phyloP scores from a whole-genome alignment of 2,888 invertebrate genomes.

The Oscheius sp. region DNA sequence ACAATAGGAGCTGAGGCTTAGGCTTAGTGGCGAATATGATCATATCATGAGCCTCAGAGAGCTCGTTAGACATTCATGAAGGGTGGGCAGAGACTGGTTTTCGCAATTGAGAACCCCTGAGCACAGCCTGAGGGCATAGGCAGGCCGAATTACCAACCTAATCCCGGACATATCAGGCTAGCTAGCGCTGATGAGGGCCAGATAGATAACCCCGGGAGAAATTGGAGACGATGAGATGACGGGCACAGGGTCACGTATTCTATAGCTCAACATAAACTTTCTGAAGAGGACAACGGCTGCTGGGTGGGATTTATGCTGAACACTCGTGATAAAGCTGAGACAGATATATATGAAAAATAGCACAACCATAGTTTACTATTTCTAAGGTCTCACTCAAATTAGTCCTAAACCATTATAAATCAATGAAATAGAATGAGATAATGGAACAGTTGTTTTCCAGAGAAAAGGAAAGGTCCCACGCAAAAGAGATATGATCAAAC shows the following conservation, averaged over 20 bases:
- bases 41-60: background rate
- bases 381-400: too few species aligned
- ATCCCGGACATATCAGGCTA: too few species aligned
- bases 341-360: too few species aligned
- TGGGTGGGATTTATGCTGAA: background rate
- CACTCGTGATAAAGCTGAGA: too few species aligned
- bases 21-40: background rate
- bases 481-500: too few species aligned
- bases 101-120: background rate
- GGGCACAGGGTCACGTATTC: too few species aligned
- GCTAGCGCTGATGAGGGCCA: constrained; percentile 17
- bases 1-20: constrained; percentile 11
- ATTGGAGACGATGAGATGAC: background rate
- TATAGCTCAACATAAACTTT: too few species aligned
- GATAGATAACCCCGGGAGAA: constrained; percentile 9
- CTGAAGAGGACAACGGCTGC: background rate
- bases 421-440: too few species aligned
- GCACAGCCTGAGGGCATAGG: background rate
- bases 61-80: constrained; percentile 19
- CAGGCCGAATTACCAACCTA: constrained; percentile 1
- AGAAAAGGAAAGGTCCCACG: too few species aligned
- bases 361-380: too few species aligned
- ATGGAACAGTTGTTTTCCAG: too few species aligned
- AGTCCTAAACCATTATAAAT: too few species aligned
- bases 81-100: background rate